Percentiles rank a stretch among this genome's conserved stretches.
phyloP scores from a whole-genome alignment of 2,113 vertebrate species.

The Hypocryptadius cinnamomeus region DNA sequence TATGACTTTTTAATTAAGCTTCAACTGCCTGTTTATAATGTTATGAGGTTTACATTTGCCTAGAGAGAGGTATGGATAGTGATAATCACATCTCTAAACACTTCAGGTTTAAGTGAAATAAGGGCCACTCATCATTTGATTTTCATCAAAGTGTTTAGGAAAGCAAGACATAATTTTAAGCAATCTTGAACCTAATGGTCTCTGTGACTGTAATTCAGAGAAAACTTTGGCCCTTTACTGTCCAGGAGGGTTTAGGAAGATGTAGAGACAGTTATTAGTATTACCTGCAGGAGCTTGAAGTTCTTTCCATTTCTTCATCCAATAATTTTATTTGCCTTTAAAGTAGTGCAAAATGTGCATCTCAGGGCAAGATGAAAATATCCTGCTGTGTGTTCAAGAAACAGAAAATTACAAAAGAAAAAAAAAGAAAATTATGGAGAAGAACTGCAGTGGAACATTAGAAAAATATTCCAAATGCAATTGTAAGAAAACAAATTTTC shows the following conservation, averaged over 20 bases:
- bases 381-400: background rate
- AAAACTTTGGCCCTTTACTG: background rate
- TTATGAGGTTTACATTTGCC: background rate
- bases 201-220: background rate
- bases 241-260: background rate
- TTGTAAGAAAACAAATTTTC: background rate
- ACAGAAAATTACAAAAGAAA: background rate
- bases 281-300: background rate
- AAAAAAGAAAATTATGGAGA: background rate
- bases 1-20: background rate
- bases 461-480: slow-evolving; percentile 1
- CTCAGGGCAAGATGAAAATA: background rate
- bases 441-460: background rate
- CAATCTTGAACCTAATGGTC: background rate
- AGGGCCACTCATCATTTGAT: background rate
- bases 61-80: background rate
- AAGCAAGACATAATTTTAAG: background rate
- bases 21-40: background rate
- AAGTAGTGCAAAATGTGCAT: background rate
- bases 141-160: background rate
- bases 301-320: background rate
- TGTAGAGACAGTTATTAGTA: background rate
- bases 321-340: background rate
- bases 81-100: background rate
- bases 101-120: background rate